Conservation (phyloP, 1,140 invertebrate species). For the Dreissena polymorpha region DNA sequence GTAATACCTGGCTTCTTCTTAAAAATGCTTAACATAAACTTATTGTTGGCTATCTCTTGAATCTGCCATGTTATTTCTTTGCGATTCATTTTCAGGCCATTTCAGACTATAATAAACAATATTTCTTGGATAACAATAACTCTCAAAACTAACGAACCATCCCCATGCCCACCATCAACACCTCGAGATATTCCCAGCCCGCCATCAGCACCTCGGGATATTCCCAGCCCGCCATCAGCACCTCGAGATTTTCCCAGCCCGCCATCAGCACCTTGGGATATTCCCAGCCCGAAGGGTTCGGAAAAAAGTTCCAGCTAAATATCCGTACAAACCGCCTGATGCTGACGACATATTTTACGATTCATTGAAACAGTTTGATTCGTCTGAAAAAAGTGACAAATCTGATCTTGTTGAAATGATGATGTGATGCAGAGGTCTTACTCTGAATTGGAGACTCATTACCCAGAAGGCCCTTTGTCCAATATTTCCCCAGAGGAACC, state of each 20-base stretch:
- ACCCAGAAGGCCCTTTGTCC: conserved; percentile 68
- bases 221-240: too few relatives aligned
- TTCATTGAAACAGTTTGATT: not conserved
- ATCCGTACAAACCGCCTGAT: conserved; percentile 59
- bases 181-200: too few relatives aligned
- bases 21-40: too few relatives aligned
- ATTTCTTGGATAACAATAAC: too few relatives aligned
- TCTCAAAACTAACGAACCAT: too few relatives aligned
- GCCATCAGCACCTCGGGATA: too few relatives aligned
- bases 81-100: conserved; percentile 48
- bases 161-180: too few relatives aligned
- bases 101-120: not conserved
- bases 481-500: conserved; percentile 58
- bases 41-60: too few relatives aligned
- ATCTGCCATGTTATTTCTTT: conserved; percentile 28
- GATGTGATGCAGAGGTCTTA: conserved; percentile 57
- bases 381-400: not conserved
- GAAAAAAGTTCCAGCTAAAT: conserved; percentile 24
- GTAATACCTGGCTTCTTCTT: too few relatives aligned
- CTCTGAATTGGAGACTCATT: conserved; percentile 65
- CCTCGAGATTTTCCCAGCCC: too few relatives aligned
- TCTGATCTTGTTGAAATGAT: conserved; percentile 29
- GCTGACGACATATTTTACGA: conserved; percentile 57
- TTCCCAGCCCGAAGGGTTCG: not conserved
- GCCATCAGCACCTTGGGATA: too few relatives aligned